Conservation (phyloP, 2,888 invertebrate genomes). For the Operophtera brumata region DNA sequence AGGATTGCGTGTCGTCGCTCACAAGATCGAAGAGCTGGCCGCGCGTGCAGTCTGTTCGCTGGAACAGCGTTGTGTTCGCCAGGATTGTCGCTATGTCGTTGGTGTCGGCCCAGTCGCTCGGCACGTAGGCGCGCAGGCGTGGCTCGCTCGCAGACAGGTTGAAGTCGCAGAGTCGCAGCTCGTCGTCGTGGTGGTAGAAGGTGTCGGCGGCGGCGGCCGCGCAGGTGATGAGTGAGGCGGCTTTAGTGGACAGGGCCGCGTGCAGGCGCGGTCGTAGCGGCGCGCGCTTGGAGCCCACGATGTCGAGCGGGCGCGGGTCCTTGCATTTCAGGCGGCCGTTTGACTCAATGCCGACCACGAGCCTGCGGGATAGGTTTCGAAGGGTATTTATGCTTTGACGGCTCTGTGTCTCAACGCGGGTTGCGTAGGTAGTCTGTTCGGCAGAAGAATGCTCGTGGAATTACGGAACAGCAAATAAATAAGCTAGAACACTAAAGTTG, state of each 20-base stretch:
- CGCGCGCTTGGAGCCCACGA: constrained; percentile 84
- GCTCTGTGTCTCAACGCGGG: neutral
- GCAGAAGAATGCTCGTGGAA: too few species aligned
- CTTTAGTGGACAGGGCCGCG: neutral
- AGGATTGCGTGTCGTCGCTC: constrained; percentile 17
- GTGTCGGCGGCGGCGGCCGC: neutral
- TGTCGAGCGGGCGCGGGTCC: constrained; percentile 40
- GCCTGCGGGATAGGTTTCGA: neutral
- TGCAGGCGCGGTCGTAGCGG: constrained; percentile 78
- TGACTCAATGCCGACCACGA: constrained; percentile 58
- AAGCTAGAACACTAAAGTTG: too few species aligned
- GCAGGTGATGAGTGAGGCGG: neutral
- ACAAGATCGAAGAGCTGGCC: constrained; percentile 4
- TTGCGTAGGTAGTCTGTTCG: neutral
- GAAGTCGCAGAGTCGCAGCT: neutral
- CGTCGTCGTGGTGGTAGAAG: neutral
- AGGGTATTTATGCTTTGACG: neutral
- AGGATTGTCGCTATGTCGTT: neutral
- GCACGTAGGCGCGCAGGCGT: neutral
- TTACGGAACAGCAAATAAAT: too few species aligned
- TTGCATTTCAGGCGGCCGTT: neutral
- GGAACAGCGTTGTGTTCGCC: neutral
- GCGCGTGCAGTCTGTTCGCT: neutral
- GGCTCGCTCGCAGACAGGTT: neutral
- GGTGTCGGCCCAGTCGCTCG: neutral